Base-by-base conservation (phyloP, 2,888 invertebrate species). In the Euplexia lucipara region DNA sequence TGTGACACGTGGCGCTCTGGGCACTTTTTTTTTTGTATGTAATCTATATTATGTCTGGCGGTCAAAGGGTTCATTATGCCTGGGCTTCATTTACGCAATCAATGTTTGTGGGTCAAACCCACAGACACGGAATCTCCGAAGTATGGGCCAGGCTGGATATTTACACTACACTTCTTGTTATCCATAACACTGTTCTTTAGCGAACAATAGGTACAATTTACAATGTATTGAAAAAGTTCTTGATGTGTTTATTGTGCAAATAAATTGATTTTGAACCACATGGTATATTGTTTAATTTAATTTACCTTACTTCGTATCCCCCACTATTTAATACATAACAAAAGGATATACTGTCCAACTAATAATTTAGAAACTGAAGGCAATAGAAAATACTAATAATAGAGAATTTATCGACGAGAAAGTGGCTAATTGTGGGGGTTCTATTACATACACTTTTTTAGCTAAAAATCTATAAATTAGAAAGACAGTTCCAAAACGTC, bases 161-260 rank as follows among this genome's bases (percentile, higher is more conserved):
- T n/a, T 63, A 73, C 57, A 69, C 41, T 26, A 71, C 37, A 63
- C 34, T 53, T 57, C 34, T 53, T 57, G 26, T 39, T 64, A 61
- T 65, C 44, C 61, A 44, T 51, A 34, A 57, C 52, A 52, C 59
- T 30, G 42, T 63, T 67, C 35, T 37, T 6, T 62, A 71, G 48
- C 57, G 48, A 75, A 65, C 34, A 35, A 62, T 53, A 75, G 39
- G n/a, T 64, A 63, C 71, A 60, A 67, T 75, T 67, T 74, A 76
- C 44, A 65, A 69, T 77, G 65, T 81, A 81, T 69, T 75, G 73
- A 75, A 66, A 79, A 79, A 78, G 65, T 79, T 78, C 70, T 74
- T 73, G 61, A 74, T 72, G 73, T 85, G 73, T 85, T 82, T 79
- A 82, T 81, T 83, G 73, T 83, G 80, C 75, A 84, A 74, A 82